Evolutionary conservation across 2,797 vertebrate species (phyloP), one percentile per base, ranked within the genome.

Genomic region (Hyperoplus immaculatus): DNA sequence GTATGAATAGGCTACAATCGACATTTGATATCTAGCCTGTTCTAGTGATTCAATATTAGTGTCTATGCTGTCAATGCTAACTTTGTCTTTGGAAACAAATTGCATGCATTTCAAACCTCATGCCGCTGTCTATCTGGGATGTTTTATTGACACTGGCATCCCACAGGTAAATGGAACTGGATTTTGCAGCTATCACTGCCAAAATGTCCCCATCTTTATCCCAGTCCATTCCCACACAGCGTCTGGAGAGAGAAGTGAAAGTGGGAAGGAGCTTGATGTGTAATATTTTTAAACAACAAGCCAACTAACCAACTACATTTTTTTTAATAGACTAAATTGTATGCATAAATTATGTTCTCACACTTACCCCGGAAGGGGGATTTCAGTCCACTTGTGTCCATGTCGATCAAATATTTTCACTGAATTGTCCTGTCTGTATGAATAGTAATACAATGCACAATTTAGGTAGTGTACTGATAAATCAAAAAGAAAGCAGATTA

Each of bases 401-500:
- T 99, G 97, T 42, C 98, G 96, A 95, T 99, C 97, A 94, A 97
- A 99, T 87, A 99, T 97, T 95, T 97, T 98, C 80, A 99, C 96
- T 12, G 90, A 88, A 87, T 83, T 95, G 91, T 98, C 97, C 68
- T 94, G 94, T 78, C 98, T 99, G 88, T 51, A 72, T 79, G 82
- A 84, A 75, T 11, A 45, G 39, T 78, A 41, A 73, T 6, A 69
- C 7, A 46, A 41, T 12, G 9, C 5, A 63, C 4, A 55, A 45
- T 46, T 76, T 8, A 72, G 14, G 0, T 57, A 42, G 14, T 66
- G 5, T 53, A 15, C 8, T 62, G 8, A 29, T 51, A 0, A 45
- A 47, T 3, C 13, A 39, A 6, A 62, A 58, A 12, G 21, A 2
- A 21, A 61, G 42, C 0, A 42, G 1, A 72, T 53, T 43, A 42